Evolutionary conservation across 2,113 vertebrate species (phyloP).

Genomic region (Heptranchias perlo): DNA sequence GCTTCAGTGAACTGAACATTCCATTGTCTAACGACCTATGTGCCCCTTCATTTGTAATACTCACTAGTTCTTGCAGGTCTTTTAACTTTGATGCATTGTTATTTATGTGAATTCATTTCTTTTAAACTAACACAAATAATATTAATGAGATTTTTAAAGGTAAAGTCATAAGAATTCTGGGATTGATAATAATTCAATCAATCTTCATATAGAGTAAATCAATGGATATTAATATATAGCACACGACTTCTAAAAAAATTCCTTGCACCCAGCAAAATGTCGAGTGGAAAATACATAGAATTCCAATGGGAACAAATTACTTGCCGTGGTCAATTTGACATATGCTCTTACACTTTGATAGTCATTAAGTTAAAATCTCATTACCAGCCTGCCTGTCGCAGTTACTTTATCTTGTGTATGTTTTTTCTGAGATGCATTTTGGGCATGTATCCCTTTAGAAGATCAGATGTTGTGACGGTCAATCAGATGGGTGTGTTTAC

Average conservation of each 20-base stretch:
- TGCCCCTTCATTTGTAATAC: not conserved
- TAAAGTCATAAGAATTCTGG: too few species aligned
- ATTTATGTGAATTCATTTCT: not conserved
- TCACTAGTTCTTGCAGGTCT: not conserved
- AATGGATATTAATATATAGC: not conserved
- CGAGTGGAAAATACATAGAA: not conserved
- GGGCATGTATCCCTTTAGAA: not conserved
- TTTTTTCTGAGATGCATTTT: constrained; percentile 14
- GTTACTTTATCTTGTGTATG: not conserved
- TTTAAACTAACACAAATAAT: not conserved
- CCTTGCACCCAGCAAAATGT: not conserved
- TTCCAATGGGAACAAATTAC: not conserved
- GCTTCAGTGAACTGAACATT: not conserved
- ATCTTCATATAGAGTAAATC: not conserved
- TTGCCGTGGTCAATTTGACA: not conserved
- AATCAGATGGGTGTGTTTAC: not conserved
- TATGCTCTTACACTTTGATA: not conserved
- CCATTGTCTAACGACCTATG: not conserved
- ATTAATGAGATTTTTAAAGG: not conserved
- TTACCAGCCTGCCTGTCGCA: not conserved
- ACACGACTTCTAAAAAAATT: not conserved
- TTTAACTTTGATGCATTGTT: not conserved
- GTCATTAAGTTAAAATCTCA: not conserved
- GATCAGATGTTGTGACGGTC: not conserved
- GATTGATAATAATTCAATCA: not conserved